A percentile compares a stretch with the other conserved stretches of the same genome.
Evolutionary conservation across 2,113 vertebrate species (phyloP).

Genomic region (Phaetusa simplex): DNA sequence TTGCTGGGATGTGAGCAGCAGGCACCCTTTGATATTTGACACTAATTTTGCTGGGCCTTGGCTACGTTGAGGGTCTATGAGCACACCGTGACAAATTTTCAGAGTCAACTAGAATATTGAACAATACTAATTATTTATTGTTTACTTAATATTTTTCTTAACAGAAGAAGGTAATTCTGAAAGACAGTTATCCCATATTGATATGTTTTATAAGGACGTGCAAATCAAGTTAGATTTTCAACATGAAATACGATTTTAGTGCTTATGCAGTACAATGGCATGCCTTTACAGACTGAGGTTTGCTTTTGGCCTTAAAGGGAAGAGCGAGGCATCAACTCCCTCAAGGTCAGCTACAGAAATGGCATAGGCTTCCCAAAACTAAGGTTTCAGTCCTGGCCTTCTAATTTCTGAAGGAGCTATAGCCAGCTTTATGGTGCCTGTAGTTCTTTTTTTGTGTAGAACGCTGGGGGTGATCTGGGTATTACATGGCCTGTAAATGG

Average conservation of each 20-base stretch:
- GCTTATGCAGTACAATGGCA: background rate
- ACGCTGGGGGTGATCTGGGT: background rate
- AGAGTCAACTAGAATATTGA: background rate
- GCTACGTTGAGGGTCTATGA: rapidly evolving
- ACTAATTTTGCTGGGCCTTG: background rate
- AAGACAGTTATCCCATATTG: rapidly evolving
- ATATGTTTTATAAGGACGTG: background rate
- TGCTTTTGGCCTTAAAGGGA: background rate
- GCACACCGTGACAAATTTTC: background rate
- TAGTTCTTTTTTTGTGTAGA: background rate
- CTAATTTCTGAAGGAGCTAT: background rate
- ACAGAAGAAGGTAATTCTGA: background rate
- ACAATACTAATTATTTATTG: background rate
- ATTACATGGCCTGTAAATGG: background rate
- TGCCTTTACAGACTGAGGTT: background rate
- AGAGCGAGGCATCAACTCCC: background rate
- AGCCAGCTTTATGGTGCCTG: background rate
- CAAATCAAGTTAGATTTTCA: background rate
- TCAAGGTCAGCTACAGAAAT: background rate
- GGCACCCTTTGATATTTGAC: background rate
- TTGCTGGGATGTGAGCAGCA: background rate
- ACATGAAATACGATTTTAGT: background rate
- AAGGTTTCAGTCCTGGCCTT: background rate
- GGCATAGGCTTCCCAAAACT: background rate
- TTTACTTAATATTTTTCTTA: background rate